Conservation (phyloP, 2,797 vertebrate genomes). For the Sebastes vulpes region DNA sequence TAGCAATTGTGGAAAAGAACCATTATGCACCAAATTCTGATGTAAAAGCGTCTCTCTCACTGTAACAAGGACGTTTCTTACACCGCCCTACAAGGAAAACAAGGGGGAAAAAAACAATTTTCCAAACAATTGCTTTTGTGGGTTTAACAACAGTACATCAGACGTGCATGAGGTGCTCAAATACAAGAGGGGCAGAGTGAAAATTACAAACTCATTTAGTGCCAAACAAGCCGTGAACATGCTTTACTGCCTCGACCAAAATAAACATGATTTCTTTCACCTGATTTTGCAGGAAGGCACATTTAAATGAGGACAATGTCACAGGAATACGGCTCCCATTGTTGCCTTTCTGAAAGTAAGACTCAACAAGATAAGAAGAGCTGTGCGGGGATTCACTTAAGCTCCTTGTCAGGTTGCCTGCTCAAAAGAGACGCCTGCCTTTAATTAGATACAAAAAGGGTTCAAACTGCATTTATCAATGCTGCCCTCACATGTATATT, state of each 20-base stretch:
- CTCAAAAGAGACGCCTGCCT: conserved; percentile 22
- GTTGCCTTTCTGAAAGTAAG: conserved; percentile 1
- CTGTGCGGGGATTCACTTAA: conserved; percentile 30
- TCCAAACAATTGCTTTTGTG: conserved; percentile 30
- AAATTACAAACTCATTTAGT: conserved; percentile 37
- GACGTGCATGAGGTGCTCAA: conserved; percentile 4
- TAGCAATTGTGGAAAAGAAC: not conserved
- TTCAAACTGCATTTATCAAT: conserved; percentile 54
- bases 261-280: conserved; percentile 20
- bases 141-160: conserved; percentile 19
- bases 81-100: not conserved
- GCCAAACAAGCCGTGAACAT: conserved; percentile 22
- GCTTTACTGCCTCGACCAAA: conserved; percentile 18
- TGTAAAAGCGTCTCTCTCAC: not conserved
- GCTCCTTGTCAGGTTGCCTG: conserved; percentile 21
- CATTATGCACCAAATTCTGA: conserved; percentile 19
- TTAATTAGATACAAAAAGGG: conserved; percentile 40
- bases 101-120: not conserved
- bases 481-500: conserved; percentile 34
- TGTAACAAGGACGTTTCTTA: conserved; percentile 16
- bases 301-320: conserved; percentile 17
- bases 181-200: conserved; percentile 4
- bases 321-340: conserved; percentile 16
- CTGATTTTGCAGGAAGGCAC: not conserved
- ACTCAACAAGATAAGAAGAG: conserved; percentile 19